Percentiles rank a stretch among this genome's conserved stretches.
Evolutionary conservation across 2,797 vertebrate genomes (phyloP).

Genomic region (Schizopygopsis pylzovi): DNA sequence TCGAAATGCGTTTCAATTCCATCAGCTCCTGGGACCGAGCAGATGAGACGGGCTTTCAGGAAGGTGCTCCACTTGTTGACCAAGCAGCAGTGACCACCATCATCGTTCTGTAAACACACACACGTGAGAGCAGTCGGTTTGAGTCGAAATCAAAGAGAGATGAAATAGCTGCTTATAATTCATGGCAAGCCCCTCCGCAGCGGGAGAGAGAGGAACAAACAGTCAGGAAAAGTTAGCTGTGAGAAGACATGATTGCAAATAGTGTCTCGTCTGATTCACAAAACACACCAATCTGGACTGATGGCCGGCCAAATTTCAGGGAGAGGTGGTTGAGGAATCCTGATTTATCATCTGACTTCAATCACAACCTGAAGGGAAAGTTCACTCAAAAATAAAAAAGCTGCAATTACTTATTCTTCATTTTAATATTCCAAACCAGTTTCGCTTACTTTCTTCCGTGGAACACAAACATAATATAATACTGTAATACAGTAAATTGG

Average conservation of each 20-base stretch:
- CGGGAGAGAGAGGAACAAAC: conserved; percentile 57
- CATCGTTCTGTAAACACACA: conserved; percentile 85
- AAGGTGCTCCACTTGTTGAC: conserved; percentile 99
- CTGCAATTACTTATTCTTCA: not conserved
- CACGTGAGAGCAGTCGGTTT: conserved; percentile 30
- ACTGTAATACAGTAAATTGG: not conserved
- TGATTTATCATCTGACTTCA: conserved; percentile 47
- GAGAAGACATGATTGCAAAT: conserved; percentile 65
- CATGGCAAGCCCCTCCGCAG: conserved; percentile 38
- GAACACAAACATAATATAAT: not conserved
- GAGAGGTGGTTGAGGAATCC: conserved; percentile 59
- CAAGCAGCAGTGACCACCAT: conserved; percentile 96
- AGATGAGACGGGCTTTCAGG: conserved; percentile 95
- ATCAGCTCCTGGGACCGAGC: conserved; percentile 92
- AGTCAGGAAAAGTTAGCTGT: conserved; percentile 49
- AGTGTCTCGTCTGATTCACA: conserved; percentile 55
- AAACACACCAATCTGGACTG: conserved; percentile 69
- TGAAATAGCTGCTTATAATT: conserved; percentile 58
- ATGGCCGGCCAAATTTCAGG: conserved; percentile 62
- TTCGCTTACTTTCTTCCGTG: not conserved
- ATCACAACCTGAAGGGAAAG: conserved; percentile 22
- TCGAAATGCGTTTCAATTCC: conserved; percentile 98
- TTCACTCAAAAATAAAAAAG: not conserved
- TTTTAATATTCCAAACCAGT: not conserved
- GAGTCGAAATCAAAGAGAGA: conserved; percentile 67